phyloP scores from a whole-genome alignment of 2,888 invertebrate species.

The Parascotia fuliginaria region DNA sequence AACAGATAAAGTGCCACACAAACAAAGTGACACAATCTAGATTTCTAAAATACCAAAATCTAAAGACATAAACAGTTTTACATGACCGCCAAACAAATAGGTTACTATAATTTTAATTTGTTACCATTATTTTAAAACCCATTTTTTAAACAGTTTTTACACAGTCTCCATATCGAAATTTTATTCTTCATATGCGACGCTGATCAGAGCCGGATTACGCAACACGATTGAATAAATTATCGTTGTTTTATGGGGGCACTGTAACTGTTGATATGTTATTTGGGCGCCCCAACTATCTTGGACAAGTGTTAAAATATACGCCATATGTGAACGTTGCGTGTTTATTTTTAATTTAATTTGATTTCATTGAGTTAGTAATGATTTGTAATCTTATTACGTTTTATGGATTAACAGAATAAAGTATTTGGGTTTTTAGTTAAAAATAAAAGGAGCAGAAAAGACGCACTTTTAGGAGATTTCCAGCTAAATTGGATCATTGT shows the following conservation, averaged over 20 bases:
- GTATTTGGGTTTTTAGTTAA: neutral
- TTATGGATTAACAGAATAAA: neutral
- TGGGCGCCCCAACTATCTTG: conserved; percentile 3
- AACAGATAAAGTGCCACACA: no score
- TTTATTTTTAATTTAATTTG: conserved; percentile 48
- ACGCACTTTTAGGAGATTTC: no score
- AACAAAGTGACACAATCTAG: no score
- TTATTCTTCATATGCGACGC: conserved; percentile 70
- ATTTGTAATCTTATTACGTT: conserved; percentile 36
- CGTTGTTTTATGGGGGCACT: conserved; percentile 57
- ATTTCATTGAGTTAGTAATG: conserved; percentile 27
- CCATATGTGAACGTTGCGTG: conserved; percentile 41
- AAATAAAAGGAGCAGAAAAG: no score
- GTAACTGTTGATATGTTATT: conserved; percentile 24
- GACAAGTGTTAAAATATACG: conserved; percentile 16
- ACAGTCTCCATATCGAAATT: conserved; percentile 64
- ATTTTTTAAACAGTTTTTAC: conserved; percentile 22
- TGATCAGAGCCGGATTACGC: conserved; percentile 60
- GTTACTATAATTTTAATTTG: no score
- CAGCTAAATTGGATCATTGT: no score
- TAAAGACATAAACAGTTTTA: no score
- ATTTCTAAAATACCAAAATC: no score
- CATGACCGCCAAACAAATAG: no score
- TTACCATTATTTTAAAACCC: no score
- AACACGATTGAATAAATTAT: conserved; percentile 70